Conservation (phyloP, 2,888 invertebrate species). For the Trypoxylon attenuatum region DNA sequence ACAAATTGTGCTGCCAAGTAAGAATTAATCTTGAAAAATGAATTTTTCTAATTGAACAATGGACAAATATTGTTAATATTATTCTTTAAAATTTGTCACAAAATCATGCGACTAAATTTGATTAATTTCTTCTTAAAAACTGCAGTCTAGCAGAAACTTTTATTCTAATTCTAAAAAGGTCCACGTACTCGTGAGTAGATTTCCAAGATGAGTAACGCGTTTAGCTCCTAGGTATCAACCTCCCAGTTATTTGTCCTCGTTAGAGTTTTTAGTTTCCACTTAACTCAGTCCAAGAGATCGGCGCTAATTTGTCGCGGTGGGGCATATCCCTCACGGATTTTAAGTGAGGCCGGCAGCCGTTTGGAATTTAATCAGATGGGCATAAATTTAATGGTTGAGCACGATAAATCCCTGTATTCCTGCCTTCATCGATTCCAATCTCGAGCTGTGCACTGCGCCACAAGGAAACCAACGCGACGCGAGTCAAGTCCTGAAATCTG, state of each 20-base stretch:
- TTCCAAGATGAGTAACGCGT: slow-evolving; percentile 49
- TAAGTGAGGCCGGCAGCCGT: slow-evolving; percentile 32
- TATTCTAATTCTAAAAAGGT: no score
- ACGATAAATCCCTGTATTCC: slow-evolving; percentile 51
- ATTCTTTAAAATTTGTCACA: no score
- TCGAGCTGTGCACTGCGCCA: slow-evolving; percentile 7
- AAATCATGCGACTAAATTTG: no score
- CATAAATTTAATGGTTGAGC: slow-evolving; percentile 49
- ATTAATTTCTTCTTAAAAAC: no score
- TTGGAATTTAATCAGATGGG: slow-evolving; percentile 59
- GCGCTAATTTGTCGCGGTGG: slow-evolving; percentile 48
- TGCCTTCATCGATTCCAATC: slow-evolving; percentile 53
- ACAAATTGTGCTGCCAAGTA: no score
- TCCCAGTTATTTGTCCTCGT: slow-evolving; percentile 56
- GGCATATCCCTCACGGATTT: slow-evolving; percentile 34
- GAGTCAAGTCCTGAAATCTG: slow-evolving; percentile 37
- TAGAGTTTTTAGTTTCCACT: slow-evolving; percentile 53
- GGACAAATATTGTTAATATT: no score
- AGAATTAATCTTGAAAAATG: no score
- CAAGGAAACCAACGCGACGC: slow-evolving; percentile 20
- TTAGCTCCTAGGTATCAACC: slow-evolving; percentile 39
- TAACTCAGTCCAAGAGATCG: slow-evolving; percentile 34
- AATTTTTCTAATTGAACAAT: no score
- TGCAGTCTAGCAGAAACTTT: no score
- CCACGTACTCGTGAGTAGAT: no score